Evolutionary conservation across 1,140 invertebrate species (phyloP), one percentile per base, ranked within the genome.

Genomic region (Drosophila subpulchrella): DNA sequence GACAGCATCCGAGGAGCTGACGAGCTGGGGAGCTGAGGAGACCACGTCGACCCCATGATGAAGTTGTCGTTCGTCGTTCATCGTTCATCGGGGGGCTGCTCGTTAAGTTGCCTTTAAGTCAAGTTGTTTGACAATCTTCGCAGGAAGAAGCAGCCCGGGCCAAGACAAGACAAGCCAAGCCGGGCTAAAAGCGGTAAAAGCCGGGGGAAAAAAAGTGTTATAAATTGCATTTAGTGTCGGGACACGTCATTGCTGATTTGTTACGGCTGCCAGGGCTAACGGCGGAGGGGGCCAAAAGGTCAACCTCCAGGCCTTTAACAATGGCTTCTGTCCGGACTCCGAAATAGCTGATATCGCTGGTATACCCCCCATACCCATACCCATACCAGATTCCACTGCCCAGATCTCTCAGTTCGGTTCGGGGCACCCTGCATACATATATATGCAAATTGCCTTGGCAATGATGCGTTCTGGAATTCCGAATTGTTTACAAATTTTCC

Each of bases 401-500:
- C 11, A 38, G 13, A 51, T 32, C 48, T 17, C 27, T 10, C 24
- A 4, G 17, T 4, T 24, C 20, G n/a, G 6, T 32, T 32, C n/a
- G 6, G 24, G 11, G 20, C 38, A 11, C 13, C 12, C 6, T 36
- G 5, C 77, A 78, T 86, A 39, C 38, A 39, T 39, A 39, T 36
- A 42, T 46, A 89, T 89, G 83, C 77, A 83, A 88, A 88, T 85
- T 24, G 24, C 17, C 17, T n/a, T 50, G 34, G 48, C 61, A 53
- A 39, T 57, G 53, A 57, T 65, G 78, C 82, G 78, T 86, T 86
- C 58, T 65, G 56, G 62, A 57, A 62, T 65, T 76, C 61, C 30
- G 84, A 89, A 89, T 89, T 89, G 84, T 89, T 89, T 89, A 89
- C 84, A 89, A 89, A 89, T 89, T 89, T 88, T 88, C 47, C 56